Base-by-base conservation (phyloP, 35 echinoderm and acorn worm species). In the Eucidaris tribuloides region DNA sequence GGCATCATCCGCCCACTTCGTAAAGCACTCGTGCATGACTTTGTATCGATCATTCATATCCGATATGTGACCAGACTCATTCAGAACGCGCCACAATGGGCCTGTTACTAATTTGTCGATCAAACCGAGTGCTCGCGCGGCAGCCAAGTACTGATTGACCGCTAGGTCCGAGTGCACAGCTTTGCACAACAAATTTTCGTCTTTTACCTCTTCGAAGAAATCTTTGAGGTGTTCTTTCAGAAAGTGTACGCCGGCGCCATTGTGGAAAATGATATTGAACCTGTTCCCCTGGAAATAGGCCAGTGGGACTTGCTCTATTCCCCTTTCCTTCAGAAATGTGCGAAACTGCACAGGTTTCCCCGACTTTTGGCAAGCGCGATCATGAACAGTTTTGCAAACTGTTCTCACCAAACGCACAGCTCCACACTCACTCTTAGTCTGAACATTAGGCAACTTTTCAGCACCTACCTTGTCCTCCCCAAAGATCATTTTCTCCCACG, bases 401-500 rank as follows among this genome's bases (percentile, higher is more conserved):
- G 50, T 48, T 29, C 52, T 41, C 77, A 94, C 77, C 24, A 94
- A 48, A 18, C 87, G 50, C n/a, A n/a, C 81, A 30, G 92, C 76
- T 32, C 92, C 87, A 76, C 86, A 41, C 34, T 85, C 87, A 86
- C 62, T 78, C 28, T 66, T 76, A 1, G 18, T 24, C 2, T 15
- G 17, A 19, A 81, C 41, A 19, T 27, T 62, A 45, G 55, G 22
- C 36, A 76, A 22, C 48, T 11, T 22, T 22, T 17, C 29, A 42
- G 79, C 71, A 18, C 85, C 84, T 0, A 88, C 79, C 23, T 64
- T 79, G 13, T 55, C 20, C 35, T 84, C 57, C 3, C 81, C 66
- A 65, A 94, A 56, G 45, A 85, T 48, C 72, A 85, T 79, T 13
- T 54, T 63, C 58, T 94, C 83, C 83, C 90, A 94, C 31, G 78